These are phyloP conservation scores for silkworm (Bombyx mori) DNA, from an alignment of 1,140 invertebrate genomes.

Conservation along the genomic window ASM3026992v2 NC_085128.1:30001-30500, in stretches of 20 bases:
- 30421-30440: background rate
- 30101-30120: background rate
- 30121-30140: no score
- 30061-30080: background rate
- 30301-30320: no score
- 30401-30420: background rate
- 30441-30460: no score
- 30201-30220: background rate
- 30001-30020: background rate
- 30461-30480: background rate
- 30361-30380: background rate
- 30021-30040: background rate
- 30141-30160: no score
- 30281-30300: background rate
- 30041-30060: background rate
- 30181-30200: background rate
- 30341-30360: background rate
- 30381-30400: background rate
- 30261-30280: background rate
- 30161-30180: background rate
- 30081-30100: background rate
- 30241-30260: background rate
- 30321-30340: background rate
- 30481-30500: background rate
- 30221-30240: background rate